A percentile compares a stretch with the other conserved stretches of the same genome.
Evolutionary conservation across 2,797 vertebrate genomes (phyloP).

Genomic region (Ataeniobius toweri): DNA sequence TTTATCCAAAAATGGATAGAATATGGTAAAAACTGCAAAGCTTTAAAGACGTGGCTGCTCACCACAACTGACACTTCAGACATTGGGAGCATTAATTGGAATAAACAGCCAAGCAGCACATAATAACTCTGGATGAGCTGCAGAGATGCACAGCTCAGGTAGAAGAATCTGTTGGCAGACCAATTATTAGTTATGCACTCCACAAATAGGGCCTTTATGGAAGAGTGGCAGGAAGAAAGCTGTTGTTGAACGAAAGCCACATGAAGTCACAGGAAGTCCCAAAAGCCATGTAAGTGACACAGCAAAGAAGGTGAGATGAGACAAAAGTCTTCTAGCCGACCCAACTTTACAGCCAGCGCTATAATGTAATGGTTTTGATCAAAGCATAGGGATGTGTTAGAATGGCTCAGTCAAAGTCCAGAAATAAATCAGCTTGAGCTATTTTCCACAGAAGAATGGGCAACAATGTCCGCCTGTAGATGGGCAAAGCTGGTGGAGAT

Average conservation of each 20-base stretch:
- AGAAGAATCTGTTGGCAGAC: too few relatives aligned
- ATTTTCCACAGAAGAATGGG: not conserved
- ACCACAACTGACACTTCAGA: too few relatives aligned
- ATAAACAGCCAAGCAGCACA: too few relatives aligned
- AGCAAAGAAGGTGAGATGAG: not conserved
- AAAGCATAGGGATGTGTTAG: not conserved
- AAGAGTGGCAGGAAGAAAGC: too few relatives aligned
- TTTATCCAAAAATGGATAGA: not conserved
- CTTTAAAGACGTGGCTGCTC: not conserved
- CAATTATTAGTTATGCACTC: too few relatives aligned
- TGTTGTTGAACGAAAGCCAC: too few relatives aligned
- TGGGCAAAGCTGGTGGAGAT: not conserved
- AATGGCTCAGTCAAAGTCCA: not conserved
- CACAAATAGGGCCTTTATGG: too few relatives aligned
- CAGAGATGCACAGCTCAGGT: too few relatives aligned
- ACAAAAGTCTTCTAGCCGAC: not conserved
- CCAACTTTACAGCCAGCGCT: not conserved
- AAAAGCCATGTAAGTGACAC: too few relatives aligned
- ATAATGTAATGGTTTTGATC: not conserved
- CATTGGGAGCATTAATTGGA: too few relatives aligned
- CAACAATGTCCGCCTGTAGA: not conserved
- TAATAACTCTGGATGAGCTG: too few relatives aligned
- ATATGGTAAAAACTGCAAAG: not conserved
- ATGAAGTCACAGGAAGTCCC: too few relatives aligned
- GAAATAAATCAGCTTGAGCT: not conserved